Evolutionary conservation across 2,113 vertebrate species (phyloP), one percentile per base, ranked within the genome.

Genomic region (Neogobius melanostomus): DNA sequence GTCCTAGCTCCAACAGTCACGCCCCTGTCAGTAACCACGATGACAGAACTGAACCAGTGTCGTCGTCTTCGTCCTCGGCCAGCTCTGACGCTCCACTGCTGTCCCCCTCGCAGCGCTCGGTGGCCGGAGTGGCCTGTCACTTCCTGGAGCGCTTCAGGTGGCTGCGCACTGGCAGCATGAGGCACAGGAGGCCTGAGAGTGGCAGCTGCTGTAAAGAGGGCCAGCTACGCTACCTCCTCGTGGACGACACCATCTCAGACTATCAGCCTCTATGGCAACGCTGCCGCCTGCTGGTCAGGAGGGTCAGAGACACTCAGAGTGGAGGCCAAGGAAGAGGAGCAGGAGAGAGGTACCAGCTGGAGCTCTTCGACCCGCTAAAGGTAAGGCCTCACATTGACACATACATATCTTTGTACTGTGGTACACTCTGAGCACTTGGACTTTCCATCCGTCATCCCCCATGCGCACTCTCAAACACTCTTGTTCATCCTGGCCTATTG

Each of bases 301-400:
- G 91, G 77, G 90, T 72, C 8, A 92, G 82, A 63, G 86, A 70
- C 3, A 47, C 91, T 1, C 83, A 79, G 64, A 70, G 67, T 51
- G 81, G 62, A 72, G 74, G 72, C 63, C 76, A 75, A 80, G 68
- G 54, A 53, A 6, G 76, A 72, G 81, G 77, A 75, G 75, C 77
- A 72, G 82, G 83, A 9, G 92, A 93, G 28, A 92, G 88, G 36
- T 94, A 93, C 4, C 81, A 94, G 80, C 84, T 99, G 81, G 96
- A 98, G 85, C 94, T 99, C 75, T 98, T 95, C 5, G 96, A 98
- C 89, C 98, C 97, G 0, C 97, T 96, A 81, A 99, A 98, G 96
- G 98, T 99, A 93, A 82, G 92, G 68, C 68, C 67, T 6, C 49
- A 60, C 52, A 75, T 63, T 9, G 48, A 61, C 60, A n/a, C 52